These are phyloP conservation scores for Diadophis punctatus DNA, from an alignment of 2,113 vertebrate species.

Conservation along the genomic window DNA sequence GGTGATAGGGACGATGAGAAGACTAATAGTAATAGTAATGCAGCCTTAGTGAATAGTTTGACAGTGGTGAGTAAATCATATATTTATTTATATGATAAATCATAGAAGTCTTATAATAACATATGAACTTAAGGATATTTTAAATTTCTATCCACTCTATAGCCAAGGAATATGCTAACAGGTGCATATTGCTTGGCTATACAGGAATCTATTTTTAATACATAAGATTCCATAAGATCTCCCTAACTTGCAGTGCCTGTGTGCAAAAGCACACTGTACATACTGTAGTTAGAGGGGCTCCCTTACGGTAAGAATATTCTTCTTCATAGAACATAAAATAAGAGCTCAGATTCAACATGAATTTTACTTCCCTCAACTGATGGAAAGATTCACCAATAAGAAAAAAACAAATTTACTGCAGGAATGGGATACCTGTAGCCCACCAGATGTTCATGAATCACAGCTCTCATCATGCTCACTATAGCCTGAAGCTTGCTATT, in stretches of 20 bases:
- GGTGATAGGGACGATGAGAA: no score
- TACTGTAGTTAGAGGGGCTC: not conserved
- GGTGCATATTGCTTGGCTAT: not conserved
- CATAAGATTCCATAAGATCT: not conserved
- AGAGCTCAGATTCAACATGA: not conserved
- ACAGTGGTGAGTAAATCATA: no score
- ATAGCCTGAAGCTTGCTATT: not conserved
- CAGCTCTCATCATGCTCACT: not conserved
- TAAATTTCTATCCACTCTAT: not conserved
- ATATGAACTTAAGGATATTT: not conserved
- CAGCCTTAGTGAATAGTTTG: no score
- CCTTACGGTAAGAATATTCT: not conserved
- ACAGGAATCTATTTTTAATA: not conserved
- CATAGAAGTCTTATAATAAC: not conserved
- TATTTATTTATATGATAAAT: no score
- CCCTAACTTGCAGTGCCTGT: not conserved
- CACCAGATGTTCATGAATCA: not conserved
- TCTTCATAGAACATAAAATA: not conserved
- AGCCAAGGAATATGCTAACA: not conserved
- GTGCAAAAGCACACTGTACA: not conserved
- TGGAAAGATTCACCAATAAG: not conserved
- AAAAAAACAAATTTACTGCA: not conserved
- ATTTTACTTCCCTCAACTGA: not conserved
- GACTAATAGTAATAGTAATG: no score
- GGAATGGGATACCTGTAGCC: not conserved